Evolutionary conservation across 1,140 invertebrate genomes (phyloP).

Genomic region (Chironomus tepperi): DNA sequence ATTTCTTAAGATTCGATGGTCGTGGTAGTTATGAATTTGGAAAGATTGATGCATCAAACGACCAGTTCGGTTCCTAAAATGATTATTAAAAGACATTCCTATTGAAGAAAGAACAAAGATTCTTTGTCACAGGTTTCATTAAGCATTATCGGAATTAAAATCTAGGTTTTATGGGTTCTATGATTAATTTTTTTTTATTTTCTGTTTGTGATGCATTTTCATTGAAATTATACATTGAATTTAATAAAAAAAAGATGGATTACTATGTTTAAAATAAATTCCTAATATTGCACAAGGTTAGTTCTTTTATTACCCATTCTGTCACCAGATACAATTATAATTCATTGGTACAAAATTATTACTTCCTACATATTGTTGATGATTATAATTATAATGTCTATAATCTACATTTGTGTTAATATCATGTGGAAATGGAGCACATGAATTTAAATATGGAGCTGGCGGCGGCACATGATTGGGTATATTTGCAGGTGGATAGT

Average conservation of each 20-base stretch:
- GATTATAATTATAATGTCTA: background rate
- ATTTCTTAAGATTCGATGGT: constrained; percentile 92
- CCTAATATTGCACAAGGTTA: background rate
- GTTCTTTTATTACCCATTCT: background rate
- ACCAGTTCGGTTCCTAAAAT: constrained; percentile 85
- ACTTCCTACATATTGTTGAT: background rate
- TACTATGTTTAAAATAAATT: background rate
- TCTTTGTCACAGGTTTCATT: background rate
- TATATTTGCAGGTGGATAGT: background rate
- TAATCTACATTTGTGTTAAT: background rate
- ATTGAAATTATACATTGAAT: no score
- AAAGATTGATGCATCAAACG: constrained; percentile 72
- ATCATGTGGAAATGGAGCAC: background rate
- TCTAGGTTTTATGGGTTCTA: no score
- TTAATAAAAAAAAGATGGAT: no score
- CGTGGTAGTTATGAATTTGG: constrained; percentile 80
- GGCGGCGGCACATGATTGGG: background rate
- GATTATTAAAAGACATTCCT: background rate
- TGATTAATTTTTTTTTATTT: no score
- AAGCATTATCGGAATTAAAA: no score
- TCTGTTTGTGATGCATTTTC: background rate
- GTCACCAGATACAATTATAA: background rate
- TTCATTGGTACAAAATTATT: background rate
- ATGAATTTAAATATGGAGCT: no score
- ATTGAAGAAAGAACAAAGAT: background rate